These are phyloP conservation scores for Eustalomyia histrio DNA, from an alignment of 2,888 invertebrate species.

Conservation along the genomic window DNA sequence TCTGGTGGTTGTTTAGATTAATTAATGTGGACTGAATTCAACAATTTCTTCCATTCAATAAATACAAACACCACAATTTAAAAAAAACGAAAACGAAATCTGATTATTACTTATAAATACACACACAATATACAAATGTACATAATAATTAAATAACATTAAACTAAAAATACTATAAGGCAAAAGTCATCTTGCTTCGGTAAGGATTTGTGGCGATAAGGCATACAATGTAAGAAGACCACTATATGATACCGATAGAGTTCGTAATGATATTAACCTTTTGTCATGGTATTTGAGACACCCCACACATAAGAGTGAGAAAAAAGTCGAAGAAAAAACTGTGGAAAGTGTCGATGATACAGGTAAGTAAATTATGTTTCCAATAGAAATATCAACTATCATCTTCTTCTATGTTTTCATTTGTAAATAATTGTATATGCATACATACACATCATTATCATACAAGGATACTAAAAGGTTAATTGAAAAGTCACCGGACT, in stretches of 20 bases:
- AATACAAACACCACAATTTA: conserved; percentile 29
- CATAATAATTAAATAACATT: conserved; percentile 21
- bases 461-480: background rate
- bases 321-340: conserved; percentile 65
- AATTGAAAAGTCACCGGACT: too few species aligned
- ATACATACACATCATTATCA: background rate
- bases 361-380: conserved; percentile 72
- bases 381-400: background rate
- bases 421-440: conserved; percentile 46
- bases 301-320: conserved; percentile 81
- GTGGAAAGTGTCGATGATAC: conserved; percentile 66
- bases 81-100: background rate
- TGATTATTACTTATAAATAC: conserved; percentile 3
- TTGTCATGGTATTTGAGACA: conserved; percentile 93
- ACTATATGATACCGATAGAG: conserved; percentile 85
- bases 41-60: conserved; percentile 27
- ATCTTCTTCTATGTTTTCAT: conserved; percentile 19
- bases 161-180: conserved; percentile 80
- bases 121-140: conserved; percentile 29
- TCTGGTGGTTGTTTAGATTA: background rate
- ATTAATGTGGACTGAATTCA: conserved; percentile 35
- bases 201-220: conserved; percentile 90
- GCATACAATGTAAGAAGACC: conserved; percentile 88
- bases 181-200: conserved; percentile 90
- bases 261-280: conserved; percentile 91